Percentiles rank a stretch among this genome's conserved stretches.
phyloP scores from a whole-genome alignment of 2,888 invertebrate species.

The Tridacna gigas region DNA sequence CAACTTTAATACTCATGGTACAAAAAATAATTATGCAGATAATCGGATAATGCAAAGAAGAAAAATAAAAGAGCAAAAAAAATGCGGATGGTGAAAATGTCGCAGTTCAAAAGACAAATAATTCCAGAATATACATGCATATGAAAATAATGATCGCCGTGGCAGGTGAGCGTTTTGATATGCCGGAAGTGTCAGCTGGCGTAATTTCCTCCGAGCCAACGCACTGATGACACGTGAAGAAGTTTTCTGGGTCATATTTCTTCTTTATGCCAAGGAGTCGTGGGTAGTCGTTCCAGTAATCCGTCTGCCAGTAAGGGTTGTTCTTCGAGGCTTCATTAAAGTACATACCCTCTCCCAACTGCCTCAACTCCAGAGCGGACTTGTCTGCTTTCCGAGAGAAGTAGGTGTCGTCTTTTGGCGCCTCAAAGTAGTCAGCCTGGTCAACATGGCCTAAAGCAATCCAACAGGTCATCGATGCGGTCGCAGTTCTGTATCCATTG shows the following conservation, averaged over 20 bases:
- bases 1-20: too few species aligned
- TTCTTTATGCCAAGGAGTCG: constrained; percentile 68
- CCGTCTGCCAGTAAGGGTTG: constrained; percentile 67
- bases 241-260: constrained; percentile 69
- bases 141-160: too few species aligned
- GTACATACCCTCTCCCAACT: constrained; percentile 67
- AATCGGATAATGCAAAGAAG: too few species aligned
- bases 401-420: neutral
- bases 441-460: constrained; percentile 21
- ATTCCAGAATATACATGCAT: too few species aligned
- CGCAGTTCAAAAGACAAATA: too few species aligned
- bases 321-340: constrained; percentile 70
- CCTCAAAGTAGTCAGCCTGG: constrained; percentile 15
- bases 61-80: too few species aligned
- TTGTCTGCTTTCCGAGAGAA: neutral
- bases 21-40: too few species aligned
- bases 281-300: constrained; percentile 73
- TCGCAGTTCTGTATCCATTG: constrained; percentile 61
- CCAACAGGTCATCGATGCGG: constrained; percentile 37
- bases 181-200: constrained; percentile 1
- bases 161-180: neutral
- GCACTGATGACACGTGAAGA: constrained; percentile 73
- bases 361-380: constrained; percentile 28
- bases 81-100: too few species aligned
- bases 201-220: constrained; percentile 68